Evolutionary conservation across 2,797 vertebrate species (phyloP).

Genomic region (Chaunax sp.): DNA sequence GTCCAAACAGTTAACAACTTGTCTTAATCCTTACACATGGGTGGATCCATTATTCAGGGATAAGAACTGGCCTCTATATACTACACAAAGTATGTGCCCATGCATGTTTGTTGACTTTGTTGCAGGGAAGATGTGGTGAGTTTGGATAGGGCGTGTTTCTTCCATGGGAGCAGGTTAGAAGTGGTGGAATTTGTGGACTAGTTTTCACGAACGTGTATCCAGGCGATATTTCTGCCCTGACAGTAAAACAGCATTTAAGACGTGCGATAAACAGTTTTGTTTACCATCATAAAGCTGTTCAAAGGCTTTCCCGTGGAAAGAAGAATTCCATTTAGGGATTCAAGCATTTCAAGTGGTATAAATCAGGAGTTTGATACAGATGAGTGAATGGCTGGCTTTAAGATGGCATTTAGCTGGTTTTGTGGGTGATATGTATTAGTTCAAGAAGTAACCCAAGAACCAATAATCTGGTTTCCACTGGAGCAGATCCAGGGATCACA

Average conservation of each 20-base stretch:
- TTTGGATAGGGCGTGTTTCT: constrained; percentile 70
- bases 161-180: constrained; percentile 62
- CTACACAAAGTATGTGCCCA: constrained; percentile 68
- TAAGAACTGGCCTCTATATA: constrained; percentile 66
- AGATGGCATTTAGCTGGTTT: constrained; percentile 35
- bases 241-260: constrained; percentile 53
- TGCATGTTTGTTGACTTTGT: constrained; percentile 79
- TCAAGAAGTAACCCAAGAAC: constrained; percentile 47
- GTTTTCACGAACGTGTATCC: constrained; percentile 62
- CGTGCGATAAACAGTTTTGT: constrained; percentile 55
- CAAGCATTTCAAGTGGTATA: constrained; percentile 36
- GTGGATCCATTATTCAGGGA: constrained; percentile 67
- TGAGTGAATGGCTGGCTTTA: constrained; percentile 23
- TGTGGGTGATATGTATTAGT: constrained; percentile 40
- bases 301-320: constrained; percentile 43
- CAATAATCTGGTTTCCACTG: constrained; percentile 45
- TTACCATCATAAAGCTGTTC: constrained; percentile 29
- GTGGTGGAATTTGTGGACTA: constrained; percentile 54
- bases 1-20: constrained; percentile 53
- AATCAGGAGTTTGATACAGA: constrained; percentile 38
- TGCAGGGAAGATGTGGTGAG: constrained; percentile 71
- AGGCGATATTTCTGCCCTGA: constrained; percentile 56
- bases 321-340: constrained; percentile 34
- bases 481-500: too few species aligned
- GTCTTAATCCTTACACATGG: constrained; percentile 58